Evolutionary conservation across 2,113 vertebrate genomes (phyloP), one percentile per base, ranked within the genome.

Genomic region (Odontesthes bonariensis): DNA sequence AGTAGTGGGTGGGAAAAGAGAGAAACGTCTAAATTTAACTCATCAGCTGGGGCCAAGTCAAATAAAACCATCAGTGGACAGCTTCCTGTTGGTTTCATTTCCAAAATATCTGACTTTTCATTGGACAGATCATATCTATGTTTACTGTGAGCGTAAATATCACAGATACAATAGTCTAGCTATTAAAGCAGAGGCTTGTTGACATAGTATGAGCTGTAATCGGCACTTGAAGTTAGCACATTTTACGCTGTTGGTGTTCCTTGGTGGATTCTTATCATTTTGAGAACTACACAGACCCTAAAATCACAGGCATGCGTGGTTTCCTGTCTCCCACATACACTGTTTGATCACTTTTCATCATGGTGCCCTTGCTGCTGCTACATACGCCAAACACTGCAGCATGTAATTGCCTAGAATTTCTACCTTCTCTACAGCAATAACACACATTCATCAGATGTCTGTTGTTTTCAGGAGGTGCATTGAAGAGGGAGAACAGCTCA

Each of bases 1-100:
- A 20, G 6, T 69, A 51, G 73, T 65, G 75, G 82, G 82, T 65
- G 79, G 83, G 67, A 68, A 81, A 66, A 75, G 38, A 73, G 46
- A 79, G 40, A 77, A 61, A 40, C 0, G 0, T 82, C 89, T 90
- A 92, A 85, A 86, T 91, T 91, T 92, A 92, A 90, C 89, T 80
- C 78, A 27, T 70, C 69, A 65, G 79, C 68, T 79, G 58, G 58
- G 86, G 86, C 88, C 88, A 91, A 89, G n/a, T 9, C 70, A 88
- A 90, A 90, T 83, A 87, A 86, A 84, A 83, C 53, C 47, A 65
- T 44, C 58, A 44, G 40, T 1, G 31, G 61, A 68, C 55, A 47
- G 73, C 49, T 91, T 90, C 85, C 87, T 85, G 77, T 83, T 59
- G 61, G 57, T 69, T 85, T 79, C 70, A 52, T 49, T 40, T 60